Percentiles rank a stretch among this genome's conserved stretches.
These are phyloP conservation scores for Synanceia verrucosa DNA, from an alignment of 2,797 vertebrate genomes.

Conservation along the genomic window DNA sequence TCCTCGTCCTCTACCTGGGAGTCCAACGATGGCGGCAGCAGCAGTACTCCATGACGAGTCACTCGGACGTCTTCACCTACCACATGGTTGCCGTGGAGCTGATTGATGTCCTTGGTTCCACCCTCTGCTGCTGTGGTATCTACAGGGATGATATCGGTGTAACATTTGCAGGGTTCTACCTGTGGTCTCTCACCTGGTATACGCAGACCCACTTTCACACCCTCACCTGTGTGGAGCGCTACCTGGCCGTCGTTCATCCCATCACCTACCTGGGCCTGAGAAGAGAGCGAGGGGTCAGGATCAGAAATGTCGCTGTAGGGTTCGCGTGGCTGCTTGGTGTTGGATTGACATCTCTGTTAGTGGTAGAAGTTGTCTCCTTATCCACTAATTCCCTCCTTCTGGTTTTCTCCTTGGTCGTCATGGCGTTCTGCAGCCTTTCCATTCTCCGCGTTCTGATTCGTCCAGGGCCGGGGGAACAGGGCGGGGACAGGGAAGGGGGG, in stretches of 20 bases:
- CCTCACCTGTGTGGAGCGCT: constrained; percentile 40
- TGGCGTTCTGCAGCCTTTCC: constrained; percentile 27
- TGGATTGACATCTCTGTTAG: accelerated
- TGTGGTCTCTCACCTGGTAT: neutral
- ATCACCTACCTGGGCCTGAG: constrained; percentile 27
- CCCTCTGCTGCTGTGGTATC: accelerated
- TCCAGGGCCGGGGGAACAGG: constrained; percentile 33
- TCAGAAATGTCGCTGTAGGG: constrained; percentile 17
- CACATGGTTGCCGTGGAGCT: constrained; percentile 32
- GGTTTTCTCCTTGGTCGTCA: accelerated
- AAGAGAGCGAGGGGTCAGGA: neutral
- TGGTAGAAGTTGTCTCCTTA: accelerated
- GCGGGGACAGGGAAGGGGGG: neutral
- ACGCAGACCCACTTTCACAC: constrained; percentile 3
- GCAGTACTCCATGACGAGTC: neutral
- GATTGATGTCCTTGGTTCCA: accelerated
- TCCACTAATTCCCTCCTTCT: accelerated
- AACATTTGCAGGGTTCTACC: accelerated
- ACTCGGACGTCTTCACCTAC: constrained; percentile 28
- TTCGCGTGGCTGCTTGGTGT: constrained; percentile 19
- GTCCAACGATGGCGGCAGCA: neutral
- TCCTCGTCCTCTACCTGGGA: constrained; percentile 12
- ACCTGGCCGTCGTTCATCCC: constrained; percentile 44
- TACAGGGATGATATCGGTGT: accelerated
- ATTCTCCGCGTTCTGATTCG: constrained; percentile 31